These are phyloP conservation scores for Astreopora myriophthalma DNA, from an alignment of 64 coral and sea anemone species.

Conservation along the genomic window DNA sequence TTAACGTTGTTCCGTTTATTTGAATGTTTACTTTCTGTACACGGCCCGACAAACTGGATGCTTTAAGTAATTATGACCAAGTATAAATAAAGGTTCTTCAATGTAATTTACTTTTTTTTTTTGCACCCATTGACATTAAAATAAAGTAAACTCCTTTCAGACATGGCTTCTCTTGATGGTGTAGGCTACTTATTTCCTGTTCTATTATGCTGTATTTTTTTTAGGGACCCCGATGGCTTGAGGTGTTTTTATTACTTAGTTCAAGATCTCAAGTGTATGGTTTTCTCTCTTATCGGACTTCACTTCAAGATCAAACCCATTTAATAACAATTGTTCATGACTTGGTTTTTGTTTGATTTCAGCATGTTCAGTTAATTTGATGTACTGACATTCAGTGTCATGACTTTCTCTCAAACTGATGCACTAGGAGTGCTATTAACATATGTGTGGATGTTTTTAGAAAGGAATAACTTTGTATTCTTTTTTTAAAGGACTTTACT, in stretches of 20 bases:
- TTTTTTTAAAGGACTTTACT: neutral
- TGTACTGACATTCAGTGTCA: neutral
- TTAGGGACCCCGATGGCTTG: conserved; percentile 94
- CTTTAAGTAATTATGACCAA: too few species aligned
- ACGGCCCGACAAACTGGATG: too few species aligned
- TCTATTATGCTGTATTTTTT: conserved; percentile 11
- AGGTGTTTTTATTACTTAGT: conserved; percentile 97
- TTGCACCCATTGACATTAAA: too few species aligned
- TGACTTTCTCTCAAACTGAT: neutral
- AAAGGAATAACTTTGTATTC: too few species aligned
- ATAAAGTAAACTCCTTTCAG: too few species aligned
- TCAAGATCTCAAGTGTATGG: conserved; percentile 98
- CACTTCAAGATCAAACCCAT: conserved; percentile 99
- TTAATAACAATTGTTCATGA: neutral
- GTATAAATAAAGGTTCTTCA: too few species aligned
- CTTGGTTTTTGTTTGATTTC: neutral
- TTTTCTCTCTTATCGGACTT: conserved; percentile 95
- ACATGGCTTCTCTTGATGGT: too few species aligned
- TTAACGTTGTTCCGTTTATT: too few species aligned
- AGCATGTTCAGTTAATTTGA: neutral
- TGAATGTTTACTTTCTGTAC: too few species aligned
- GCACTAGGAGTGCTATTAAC: neutral
- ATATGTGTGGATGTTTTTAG: too few species aligned
- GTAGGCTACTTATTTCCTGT: too few species aligned
- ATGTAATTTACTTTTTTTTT: too few species aligned